These are phyloP conservation scores for Tapirus indicus DNA, from an alignment of 2,797 vertebrate species.

Conservation along the genomic window DNA sequence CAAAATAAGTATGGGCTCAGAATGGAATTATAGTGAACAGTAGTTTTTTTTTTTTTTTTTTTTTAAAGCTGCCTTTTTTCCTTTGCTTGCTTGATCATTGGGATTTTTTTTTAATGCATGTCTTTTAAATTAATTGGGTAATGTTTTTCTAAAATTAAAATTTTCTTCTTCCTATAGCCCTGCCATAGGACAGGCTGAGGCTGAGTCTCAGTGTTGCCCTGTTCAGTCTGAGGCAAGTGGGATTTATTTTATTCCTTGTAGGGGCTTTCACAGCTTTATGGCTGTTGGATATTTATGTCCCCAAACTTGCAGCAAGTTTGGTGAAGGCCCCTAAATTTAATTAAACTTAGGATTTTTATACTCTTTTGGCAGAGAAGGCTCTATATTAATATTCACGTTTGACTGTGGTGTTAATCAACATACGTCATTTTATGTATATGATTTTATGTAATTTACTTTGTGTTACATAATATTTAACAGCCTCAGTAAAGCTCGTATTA, in stretches of 20 bases:
- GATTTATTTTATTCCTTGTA: constrained; percentile 95
- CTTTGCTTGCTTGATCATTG: constrained; percentile 89
- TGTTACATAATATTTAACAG: constrained; percentile 32
- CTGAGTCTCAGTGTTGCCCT: constrained; percentile 99
- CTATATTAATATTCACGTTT: constrained; percentile 92
- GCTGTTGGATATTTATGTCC: constrained; percentile 97
- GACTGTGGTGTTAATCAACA: constrained; percentile 80
- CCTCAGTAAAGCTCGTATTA: constrained; percentile 67
- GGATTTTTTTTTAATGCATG: constrained; percentile 89
- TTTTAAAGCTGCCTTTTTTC: constrained; percentile 74
- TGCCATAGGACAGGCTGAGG: constrained; percentile 99
- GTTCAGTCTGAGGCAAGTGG: constrained; percentile 99
- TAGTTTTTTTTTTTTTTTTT: constrained; percentile 29
- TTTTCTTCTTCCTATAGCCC: constrained; percentile 99
- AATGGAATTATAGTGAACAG: constrained; percentile 74
- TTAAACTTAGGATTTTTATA: constrained; percentile 92
- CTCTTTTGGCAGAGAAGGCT: constrained; percentile 90
- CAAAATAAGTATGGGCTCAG: constrained; percentile 30
- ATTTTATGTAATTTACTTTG: constrained; percentile 47
- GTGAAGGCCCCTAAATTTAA: constrained; percentile 96
- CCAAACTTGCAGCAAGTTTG: constrained; percentile 99
- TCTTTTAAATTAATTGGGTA: constrained; percentile 91
- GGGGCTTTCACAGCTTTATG: constrained; percentile 97
- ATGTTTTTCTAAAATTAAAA: constrained; percentile 97
- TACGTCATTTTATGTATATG: neutral